Percentiles rank a stretch among this genome's conserved stretches.
Conservation (phyloP, 2,888 invertebrate species). For the Lysandra bellargus region DNA sequence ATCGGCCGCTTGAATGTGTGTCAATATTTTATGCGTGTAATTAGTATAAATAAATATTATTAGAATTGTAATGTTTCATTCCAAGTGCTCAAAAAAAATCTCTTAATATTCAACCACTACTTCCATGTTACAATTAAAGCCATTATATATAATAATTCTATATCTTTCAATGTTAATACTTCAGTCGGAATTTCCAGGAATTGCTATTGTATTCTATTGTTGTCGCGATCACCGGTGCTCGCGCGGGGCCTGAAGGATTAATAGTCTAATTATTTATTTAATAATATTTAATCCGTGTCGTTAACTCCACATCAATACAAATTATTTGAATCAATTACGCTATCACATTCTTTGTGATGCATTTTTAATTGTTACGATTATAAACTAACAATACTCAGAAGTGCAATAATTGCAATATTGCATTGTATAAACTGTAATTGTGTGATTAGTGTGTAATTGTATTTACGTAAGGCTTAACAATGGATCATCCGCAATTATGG, state of each 20-base stretch:
- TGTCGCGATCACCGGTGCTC: no score
- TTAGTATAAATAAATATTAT: background rate
- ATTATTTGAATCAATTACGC: slow-evolving; percentile 9
- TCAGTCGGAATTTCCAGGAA: no score
- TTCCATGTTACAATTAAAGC: no score
- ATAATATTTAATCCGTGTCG: background rate
- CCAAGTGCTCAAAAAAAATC: no score
- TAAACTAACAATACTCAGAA: slow-evolving; percentile 4
- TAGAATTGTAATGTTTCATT: no score
- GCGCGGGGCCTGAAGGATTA: no score
- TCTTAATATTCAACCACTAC: no score
- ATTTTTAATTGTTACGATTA: slow-evolving; percentile 16
- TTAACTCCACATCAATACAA: background rate
- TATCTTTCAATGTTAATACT: no score
- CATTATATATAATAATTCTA: no score
- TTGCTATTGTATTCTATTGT: no score
- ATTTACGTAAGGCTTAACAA: slow-evolving; percentile 5
- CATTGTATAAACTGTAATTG: slow-evolving; percentile 30
- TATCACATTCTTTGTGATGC: slow-evolving; percentile 4
- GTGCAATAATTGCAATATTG: slow-evolving; percentile 25
- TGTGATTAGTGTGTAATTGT: slow-evolving; percentile 20
- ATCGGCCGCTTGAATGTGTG: background rate
- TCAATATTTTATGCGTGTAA: background rate
- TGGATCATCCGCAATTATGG: slow-evolving; percentile 1
- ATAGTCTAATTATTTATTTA: background rate